phyloP scores from a whole-genome alignment of 2,113 vertebrate genomes.

The Spilogale gracilis region DNA sequence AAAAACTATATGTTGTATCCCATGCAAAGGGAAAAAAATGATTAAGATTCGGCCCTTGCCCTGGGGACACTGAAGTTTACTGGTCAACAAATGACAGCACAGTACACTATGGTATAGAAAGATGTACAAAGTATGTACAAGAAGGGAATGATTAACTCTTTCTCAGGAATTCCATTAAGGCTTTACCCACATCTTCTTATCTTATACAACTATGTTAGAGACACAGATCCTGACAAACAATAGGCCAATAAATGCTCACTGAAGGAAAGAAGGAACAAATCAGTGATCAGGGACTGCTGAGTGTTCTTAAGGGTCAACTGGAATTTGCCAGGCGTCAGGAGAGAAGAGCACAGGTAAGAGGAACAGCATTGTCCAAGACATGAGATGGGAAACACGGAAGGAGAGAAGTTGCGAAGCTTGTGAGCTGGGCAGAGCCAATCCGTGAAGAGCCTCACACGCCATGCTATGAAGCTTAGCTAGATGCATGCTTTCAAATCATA shows the following conservation, averaged over 20 bases:
- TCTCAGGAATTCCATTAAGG: background rate
- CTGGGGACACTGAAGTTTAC: background rate
- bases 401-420: background rate
- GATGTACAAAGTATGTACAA: background rate
- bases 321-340: background rate
- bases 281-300: slow-evolving; percentile 4
- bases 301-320: slow-evolving; percentile 29
- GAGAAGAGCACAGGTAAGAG: slow-evolving; percentile 10
- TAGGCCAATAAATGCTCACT: slow-evolving; percentile 16
- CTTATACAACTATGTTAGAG: background rate
- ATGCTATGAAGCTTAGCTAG: background rate
- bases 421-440: background rate
- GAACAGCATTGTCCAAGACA: background rate
- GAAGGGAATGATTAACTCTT: slow-evolving; percentile 53
- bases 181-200: slow-evolving; percentile 23
- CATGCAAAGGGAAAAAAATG: background rate
- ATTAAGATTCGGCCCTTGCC: background rate
- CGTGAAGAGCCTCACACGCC: background rate
- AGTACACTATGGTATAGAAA: background rate
- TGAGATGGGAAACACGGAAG: background rate
- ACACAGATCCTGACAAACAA: slow-evolving; percentile 61
- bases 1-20: background rate
- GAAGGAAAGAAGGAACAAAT: slow-evolving; percentile 29
- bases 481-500: background rate
- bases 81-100: background rate